A percentile compares a stretch with the other conserved stretches of the same genome.
These are phyloP conservation scores for Eospalax fontanierii DNA, from an alignment of 2,797 vertebrate genomes.

Conservation along the genomic window DNA sequence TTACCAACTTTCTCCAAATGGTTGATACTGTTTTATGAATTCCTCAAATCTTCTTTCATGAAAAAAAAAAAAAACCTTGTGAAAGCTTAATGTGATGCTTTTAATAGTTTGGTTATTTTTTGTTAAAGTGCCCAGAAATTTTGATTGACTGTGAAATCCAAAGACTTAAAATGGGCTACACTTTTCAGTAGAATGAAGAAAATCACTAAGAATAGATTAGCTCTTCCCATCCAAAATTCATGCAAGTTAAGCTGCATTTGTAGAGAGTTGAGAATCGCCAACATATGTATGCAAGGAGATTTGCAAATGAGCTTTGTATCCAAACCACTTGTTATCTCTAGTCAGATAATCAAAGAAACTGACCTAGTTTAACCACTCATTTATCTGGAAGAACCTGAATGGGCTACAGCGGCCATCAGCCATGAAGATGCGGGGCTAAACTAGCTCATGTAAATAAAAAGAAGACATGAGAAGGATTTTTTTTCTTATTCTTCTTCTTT, in stretches of 20 bases:
- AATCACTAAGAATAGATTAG: conserved; percentile 3
- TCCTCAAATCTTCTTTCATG: background rate
- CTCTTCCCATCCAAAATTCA: background rate
- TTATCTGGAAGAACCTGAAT: background rate
- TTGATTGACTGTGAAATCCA: conserved; percentile 24
- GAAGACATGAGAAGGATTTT: background rate
- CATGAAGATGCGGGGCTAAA: background rate
- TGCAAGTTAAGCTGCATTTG: background rate
- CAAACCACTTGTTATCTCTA: background rate
- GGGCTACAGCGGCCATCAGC: background rate
- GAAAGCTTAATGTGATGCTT: conserved; percentile 22
- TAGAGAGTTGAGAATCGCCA: background rate
- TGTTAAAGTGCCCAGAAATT: background rate
- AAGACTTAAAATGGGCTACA: background rate
- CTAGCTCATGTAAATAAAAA: background rate
- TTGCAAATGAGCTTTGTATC: background rate
- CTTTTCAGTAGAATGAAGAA: background rate
- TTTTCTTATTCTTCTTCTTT: background rate
- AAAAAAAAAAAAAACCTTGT: conserved; percentile 48
- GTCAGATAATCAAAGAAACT: background rate
- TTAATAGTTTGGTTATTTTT: conserved; percentile 48
- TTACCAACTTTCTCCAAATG: conserved; percentile 11
- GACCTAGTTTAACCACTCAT: background rate
- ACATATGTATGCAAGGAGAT: background rate
- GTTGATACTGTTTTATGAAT: background rate